Base-by-base conservation (phyloP, 1,140 invertebrate genomes). In the Drosophila grimshawi region DNA sequence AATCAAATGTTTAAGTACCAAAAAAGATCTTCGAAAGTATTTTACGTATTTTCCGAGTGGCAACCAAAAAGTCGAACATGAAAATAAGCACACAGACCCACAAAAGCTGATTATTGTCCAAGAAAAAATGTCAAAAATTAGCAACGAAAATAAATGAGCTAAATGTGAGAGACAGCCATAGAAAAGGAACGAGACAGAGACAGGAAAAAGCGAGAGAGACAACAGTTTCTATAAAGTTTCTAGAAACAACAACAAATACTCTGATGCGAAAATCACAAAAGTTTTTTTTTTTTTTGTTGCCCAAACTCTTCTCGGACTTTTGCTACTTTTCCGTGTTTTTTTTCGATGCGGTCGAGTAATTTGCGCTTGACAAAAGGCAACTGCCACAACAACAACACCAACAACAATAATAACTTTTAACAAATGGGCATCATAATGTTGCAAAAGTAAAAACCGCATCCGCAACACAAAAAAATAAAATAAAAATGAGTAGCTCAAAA, bases 91-190 rank as follows among this genome's bases (percentile, higher is more conserved):
- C 39, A 32, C 4, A 19, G n/a, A 66, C 2, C 2, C 5, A 41
- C 37, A 41, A 10, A 27, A 60, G 51, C 72, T 66, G 56, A 19
- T 19, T 19, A 19, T 60, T 66, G 62, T 63, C 68, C 68, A 64
- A 46, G 56, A 78, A 69, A 63, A 69, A 86, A 73, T 88, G 79
- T 85, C 82, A 88, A 79, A 86, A 86, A 88, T 86, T 88, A 86
- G 79, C 81, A 81, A 86, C 81, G 81, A 86, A 86, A 86, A 86
- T 86, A 86, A 86, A 86, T 86, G 82, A 81, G 82, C 48, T 55
- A 35, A 69, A 33, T 66, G 63, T 60, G 70, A 48, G 33, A 19
- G 45, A 11, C 19, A 41, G n/a, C 29, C 4, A 29, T 4, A 6
- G 5, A 43, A 27, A 35, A 7, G 43, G 5, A 41, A 6, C 27